Conservation (phyloP, 2,113 vertebrate genomes). For the Clarias gariepinus region DNA sequence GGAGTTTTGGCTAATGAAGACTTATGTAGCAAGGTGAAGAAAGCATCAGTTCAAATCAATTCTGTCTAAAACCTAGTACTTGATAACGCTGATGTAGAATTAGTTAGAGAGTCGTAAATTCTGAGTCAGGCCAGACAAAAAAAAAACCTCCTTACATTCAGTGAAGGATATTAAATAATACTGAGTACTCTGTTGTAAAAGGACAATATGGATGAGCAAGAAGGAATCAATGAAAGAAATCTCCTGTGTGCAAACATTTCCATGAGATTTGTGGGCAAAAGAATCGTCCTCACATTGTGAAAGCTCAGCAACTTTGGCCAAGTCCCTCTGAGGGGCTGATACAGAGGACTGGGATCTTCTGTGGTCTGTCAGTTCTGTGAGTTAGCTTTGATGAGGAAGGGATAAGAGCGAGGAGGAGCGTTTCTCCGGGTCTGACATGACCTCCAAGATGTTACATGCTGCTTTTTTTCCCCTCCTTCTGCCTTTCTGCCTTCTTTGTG, state of each 20-base stretch:
- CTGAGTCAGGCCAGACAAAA: constrained; percentile 24
- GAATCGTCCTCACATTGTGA: constrained; percentile 21
- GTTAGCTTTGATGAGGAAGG: constrained; percentile 38
- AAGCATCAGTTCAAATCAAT: constrained; percentile 58
- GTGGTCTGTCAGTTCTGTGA: constrained; percentile 29
- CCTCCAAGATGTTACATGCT: constrained; percentile 16
- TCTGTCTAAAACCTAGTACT: constrained; percentile 35
- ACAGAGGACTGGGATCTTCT: constrained; percentile 19
- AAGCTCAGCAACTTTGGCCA: constrained; percentile 26
- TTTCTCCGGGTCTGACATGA: constrained; percentile 37
- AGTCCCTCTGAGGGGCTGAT: not conserved
- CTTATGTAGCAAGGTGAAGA: constrained; percentile 57
- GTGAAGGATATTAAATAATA: constrained; percentile 44
- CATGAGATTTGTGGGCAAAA: constrained; percentile 20
- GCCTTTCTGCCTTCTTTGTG: constrained; percentile 19
- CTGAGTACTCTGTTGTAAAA: constrained; percentile 46
- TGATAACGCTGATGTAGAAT: constrained; percentile 60
- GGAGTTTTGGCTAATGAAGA: constrained; percentile 59
- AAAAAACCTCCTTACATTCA: constrained; percentile 10
- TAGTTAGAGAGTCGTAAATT: constrained; percentile 53
- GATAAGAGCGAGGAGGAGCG: constrained; percentile 13
- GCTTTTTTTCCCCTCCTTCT: not conserved
- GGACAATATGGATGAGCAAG: constrained; percentile 34
- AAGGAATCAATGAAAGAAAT: constrained; percentile 29
- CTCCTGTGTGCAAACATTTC: constrained; percentile 34